A percentile compares a stretch with the other conserved stretches of the same genome.
These are phyloP conservation scores for Cataglyphis altisquamis DNA, from an alignment of 2,888 invertebrate species.

Conservation along the genomic window DNA sequence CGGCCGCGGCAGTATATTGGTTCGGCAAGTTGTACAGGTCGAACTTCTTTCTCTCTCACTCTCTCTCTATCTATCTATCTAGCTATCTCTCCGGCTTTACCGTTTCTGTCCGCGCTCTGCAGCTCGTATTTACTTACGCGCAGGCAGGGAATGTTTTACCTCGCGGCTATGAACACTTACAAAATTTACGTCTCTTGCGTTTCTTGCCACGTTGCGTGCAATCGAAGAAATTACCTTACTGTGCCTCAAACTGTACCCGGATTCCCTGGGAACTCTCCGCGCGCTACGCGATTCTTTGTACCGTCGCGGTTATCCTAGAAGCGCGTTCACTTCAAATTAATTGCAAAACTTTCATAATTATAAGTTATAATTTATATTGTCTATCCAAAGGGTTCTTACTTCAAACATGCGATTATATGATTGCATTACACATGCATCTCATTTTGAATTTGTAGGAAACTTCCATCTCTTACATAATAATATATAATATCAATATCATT, in stretches of 20 bases:
- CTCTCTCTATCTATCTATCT: no score
- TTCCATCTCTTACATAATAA: neutral
- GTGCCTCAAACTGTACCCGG: constrained; percentile 34
- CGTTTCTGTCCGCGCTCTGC: constrained; percentile 47
- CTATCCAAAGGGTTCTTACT: constrained; percentile 9
- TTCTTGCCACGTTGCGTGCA: constrained; percentile 59
- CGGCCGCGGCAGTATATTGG: constrained; percentile 78
- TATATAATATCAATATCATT: neutral
- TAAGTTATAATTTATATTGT: constrained; percentile 56
- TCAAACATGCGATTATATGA: constrained; percentile 28
- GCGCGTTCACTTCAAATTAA: constrained; percentile 42
- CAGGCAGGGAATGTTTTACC: constrained; percentile 75
- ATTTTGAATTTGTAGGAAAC: constrained; percentile 15
- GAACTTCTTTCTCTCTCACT: constrained; percentile 73
- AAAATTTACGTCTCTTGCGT: constrained; percentile 60
- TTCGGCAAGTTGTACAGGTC: constrained; percentile 78
- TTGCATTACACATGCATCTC: constrained; percentile 19
- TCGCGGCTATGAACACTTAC: constrained; percentile 71
- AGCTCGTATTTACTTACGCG: constrained; percentile 78
- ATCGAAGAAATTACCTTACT: constrained; percentile 61
- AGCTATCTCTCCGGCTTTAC: constrained; percentile 57
- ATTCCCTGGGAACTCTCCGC: constrained; percentile 28
- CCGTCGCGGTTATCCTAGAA: constrained; percentile 36
- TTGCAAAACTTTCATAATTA: constrained; percentile 56
- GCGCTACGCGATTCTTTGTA: constrained; percentile 40